These are phyloP conservation scores for Drosophila mayri DNA, from an alignment of 1,140 invertebrate species.

Conservation along the genomic window DNA sequence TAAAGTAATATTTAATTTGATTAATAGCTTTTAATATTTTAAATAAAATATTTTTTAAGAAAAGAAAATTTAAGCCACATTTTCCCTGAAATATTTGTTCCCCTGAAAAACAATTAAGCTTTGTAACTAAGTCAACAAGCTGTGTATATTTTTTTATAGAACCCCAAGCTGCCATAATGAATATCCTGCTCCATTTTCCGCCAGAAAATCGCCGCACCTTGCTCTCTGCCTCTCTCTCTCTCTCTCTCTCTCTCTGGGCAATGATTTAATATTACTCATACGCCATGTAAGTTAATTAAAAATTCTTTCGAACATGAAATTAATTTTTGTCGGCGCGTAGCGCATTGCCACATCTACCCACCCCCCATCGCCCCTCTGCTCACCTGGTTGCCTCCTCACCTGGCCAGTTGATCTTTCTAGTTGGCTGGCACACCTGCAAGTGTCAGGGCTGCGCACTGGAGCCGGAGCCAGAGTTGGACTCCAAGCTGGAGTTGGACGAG, in stretches of 20 bases:
- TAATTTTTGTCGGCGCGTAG: slow-evolving; percentile 58
- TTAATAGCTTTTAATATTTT: too few relatives aligned
- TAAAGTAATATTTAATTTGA: too few relatives aligned
- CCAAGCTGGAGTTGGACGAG: slow-evolving; percentile 23
- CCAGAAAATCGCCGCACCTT: slow-evolving; percentile 3
- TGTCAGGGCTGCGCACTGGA: slow-evolving; percentile 68
- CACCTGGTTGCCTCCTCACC: background rate
- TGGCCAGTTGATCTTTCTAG: slow-evolving; percentile 43
- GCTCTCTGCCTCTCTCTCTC: background rate
- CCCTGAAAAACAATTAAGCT: background rate
- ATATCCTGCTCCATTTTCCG: slow-evolving; percentile 12
- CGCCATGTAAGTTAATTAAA: slow-evolving; percentile 72
- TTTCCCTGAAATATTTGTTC: background rate
- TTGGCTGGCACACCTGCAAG: slow-evolving; percentile 73
- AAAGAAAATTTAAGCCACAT: too few relatives aligned
- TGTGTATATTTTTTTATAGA: background rate
- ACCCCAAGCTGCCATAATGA: background rate
- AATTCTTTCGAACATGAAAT: slow-evolving; percentile 67
- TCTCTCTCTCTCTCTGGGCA: slow-evolving; percentile 5
- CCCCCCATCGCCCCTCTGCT: too few relatives aligned
- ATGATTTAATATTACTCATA: slow-evolving; percentile 69
- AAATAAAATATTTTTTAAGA: too few relatives aligned
- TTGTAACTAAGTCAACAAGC: background rate
- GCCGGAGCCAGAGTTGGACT: slow-evolving; percentile 47
- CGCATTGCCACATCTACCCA: slow-evolving; percentile 35